Evolutionary conservation across 1,140 invertebrate genomes (phyloP).

Genomic region (Apolygus lucorum): DNA sequence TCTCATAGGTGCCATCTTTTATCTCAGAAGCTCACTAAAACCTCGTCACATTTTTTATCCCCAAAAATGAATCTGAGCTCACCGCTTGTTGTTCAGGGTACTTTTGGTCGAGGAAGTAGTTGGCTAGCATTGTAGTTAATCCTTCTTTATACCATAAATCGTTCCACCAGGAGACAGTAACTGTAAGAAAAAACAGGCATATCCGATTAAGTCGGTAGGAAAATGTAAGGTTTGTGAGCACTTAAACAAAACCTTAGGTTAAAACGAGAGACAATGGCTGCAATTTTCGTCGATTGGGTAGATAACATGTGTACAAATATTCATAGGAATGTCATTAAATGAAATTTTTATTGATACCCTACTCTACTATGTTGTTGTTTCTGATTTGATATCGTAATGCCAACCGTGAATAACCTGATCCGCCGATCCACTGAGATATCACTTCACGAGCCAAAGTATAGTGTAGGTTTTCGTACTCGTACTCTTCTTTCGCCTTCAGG

Average conservation of each 20-base stretch:
- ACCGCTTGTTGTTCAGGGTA: conserved; percentile 17
- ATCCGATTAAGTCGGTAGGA: background rate
- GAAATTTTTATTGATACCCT: no score
- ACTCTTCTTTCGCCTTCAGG: background rate
- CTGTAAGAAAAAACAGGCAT: background rate
- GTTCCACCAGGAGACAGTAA: conserved; percentile 9
- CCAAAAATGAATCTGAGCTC: no score
- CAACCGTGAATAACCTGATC: background rate
- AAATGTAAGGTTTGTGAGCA: no score
- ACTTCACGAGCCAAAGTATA: conserved; percentile 4
- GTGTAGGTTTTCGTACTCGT: conserved; percentile 14
- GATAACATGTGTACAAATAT: no score
- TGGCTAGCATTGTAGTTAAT: conserved; percentile 2
- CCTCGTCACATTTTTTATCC: no score
- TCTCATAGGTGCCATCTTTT: no score
- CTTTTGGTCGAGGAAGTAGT: conserved; percentile 1
- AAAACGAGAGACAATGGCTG: no score
- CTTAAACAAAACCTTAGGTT: no score
- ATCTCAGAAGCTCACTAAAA: no score
- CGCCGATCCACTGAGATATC: conserved; percentile 3
- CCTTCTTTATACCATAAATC: conserved; percentile 19
- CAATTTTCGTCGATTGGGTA: no score
- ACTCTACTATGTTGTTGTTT: no score
- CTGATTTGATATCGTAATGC: background rate
- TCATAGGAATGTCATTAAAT: no score